These are phyloP conservation scores for Eupelmus urozonus DNA, from an alignment of 2,888 invertebrate genomes.

Conservation along the genomic window DNA sequence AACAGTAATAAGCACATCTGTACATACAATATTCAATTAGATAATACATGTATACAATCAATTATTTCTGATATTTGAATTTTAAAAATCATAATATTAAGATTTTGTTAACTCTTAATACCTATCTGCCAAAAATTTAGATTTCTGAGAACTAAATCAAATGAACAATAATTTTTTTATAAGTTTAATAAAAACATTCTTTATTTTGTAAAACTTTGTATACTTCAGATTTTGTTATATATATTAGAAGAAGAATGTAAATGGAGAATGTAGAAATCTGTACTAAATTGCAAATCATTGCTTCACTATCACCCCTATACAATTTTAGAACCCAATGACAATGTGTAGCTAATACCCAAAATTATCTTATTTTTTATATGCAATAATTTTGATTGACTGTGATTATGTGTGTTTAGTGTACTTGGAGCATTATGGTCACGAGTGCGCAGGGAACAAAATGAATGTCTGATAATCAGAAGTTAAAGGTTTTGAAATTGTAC, in stretches of 20 bases:
- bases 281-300: conserved; percentile 18
- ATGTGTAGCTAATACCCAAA: conserved; percentile 6
- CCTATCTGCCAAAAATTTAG: background rate
- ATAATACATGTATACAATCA: too few species aligned
- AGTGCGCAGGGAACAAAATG: conserved; percentile 23
- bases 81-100: too few species aligned
- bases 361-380: conserved; percentile 44
- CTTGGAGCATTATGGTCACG: conserved; percentile 1
- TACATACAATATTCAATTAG: too few species aligned
- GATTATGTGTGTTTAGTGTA: conserved; percentile 32
- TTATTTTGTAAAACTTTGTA: background rate
- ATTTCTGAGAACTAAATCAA: background rate
- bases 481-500: conserved; percentile 2
- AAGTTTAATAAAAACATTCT: background rate
- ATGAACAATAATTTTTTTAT: background rate
- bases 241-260: background rate
- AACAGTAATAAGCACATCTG: too few species aligned
- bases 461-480: conserved; percentile 19
- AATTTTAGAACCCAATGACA: background rate
- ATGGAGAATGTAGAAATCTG: conserved; percentile 5
- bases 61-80: too few species aligned
- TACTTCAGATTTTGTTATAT: too few species aligned
- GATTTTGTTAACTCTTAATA: too few species aligned
- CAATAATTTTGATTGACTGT: conserved; percentile 51
- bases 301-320: background rate